Base-by-base conservation (phyloP, 2,888 invertebrate genomes). In the Litoditis marina region DNA sequence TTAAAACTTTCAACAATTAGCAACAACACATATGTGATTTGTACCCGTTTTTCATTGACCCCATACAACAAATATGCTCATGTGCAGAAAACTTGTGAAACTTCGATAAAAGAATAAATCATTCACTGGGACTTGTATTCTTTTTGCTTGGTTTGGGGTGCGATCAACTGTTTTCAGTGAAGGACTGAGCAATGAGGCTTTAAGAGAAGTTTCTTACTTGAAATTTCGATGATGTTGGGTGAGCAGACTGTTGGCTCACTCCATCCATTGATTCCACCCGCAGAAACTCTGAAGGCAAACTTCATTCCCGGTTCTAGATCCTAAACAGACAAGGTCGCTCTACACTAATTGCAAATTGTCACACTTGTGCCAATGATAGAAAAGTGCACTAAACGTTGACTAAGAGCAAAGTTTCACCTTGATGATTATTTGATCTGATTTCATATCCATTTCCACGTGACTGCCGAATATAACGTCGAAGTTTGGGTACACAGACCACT, bases 191-290 rank as follows among this genome's bases (percentile, higher is more conserved):
- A 39, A 39, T 39, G 39, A n/a, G 39, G n/a, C 11, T 11, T n/a
- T 39, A 39, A 13, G n/a, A 13, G 11, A 91, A 92, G 91, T 76
- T 93, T 93, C 16, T 42, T 39, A 72, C 69, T 65, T 49, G 69
- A 68, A 25, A 94, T 93, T 47, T 92, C 89, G 8, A 93, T 90
- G 78, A 90, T 90, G 47, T 89, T 86, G 0, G 94, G 94, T 42
- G 89, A 89, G 0, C 92, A 90, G 13, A 88, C 86, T 39, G 89
- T 87, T 80, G 88, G 90, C 16, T 88, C 87, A 32, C 94, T 92
- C 87, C 89, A 94, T 1, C 94, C 94, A 83, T 91, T 92, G 69
- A 94, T 87, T 83, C 95, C 95, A 54, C 94, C 94, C 54, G 92
- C 91, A n/a, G 90, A 88, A 0, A 92, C 91, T 66, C 94, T 88